Evolutionary conservation across 2,113 vertebrate species (phyloP), one percentile per base, ranked within the genome.

Genomic region (Festucalex cinctus): DNA sequence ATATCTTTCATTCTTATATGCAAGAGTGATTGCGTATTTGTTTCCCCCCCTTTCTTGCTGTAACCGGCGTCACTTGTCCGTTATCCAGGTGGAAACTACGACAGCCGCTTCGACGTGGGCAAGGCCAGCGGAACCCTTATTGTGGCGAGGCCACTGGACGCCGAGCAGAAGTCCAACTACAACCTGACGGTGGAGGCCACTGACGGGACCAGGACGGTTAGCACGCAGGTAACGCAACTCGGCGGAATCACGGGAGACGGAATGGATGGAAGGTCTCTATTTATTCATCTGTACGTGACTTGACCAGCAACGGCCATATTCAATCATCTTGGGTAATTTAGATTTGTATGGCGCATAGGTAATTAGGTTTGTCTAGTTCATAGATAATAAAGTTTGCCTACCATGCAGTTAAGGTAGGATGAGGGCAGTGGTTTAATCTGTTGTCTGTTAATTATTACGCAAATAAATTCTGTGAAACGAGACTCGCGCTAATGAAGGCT

Each of bases 171-270:
- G 86, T 96, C 96, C 83, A 93, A 91, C 93, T 99, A 98, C 84
- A 98, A 98, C 92, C 90, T 99, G 91, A 99, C 97, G 32, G 93
- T 99, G 46, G 94, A 97, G 79, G 97, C 95, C 80, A 98, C 97
- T 56, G 97, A 99, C 82, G 97, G 97, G 85, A 97, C 92, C 70
- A 92, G 90, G 83, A 90, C 93, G 76, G 92, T 97, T 90, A 93
- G 92, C 82, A 96, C 96, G 54, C 96, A 98, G 94, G 97, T 99
- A 90, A 93, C 88, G 81, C 85, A 84, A 85, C 0, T 41, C 12
- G 12, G 39, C 28, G 28, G 77, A n/a, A n/a, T n/a, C 90, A 60
- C 56, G 24, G 73, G 73, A 39, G 71, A 77, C 77, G 28, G 67
- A 46, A 69, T 51, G 46, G 77, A 66, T 9, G 20, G 20, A 49